Evolutionary conservation across 2,888 invertebrate genomes (phyloP), one percentile per base, ranked within the genome.

Genomic region (Cephus pygmeus): DNA sequence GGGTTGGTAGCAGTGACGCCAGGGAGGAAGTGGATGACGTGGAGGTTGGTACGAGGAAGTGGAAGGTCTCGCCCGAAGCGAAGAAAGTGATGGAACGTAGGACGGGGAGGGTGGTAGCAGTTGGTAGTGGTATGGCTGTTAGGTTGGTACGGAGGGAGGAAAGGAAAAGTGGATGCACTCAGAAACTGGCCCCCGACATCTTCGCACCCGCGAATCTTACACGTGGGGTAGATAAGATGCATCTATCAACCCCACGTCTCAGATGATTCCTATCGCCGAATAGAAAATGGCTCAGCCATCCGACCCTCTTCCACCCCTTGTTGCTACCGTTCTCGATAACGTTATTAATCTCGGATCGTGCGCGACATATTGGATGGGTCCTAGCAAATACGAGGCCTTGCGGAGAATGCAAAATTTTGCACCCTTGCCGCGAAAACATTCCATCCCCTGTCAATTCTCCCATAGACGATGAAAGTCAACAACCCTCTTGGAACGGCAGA

Each of bases 241-340:
- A 81, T 81, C 81, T 34, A 81, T 81, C 80, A 80, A 30, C 36
- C 56, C 71, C 71, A 33, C 71, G 71, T 71, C 71, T 71, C 31
- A 12, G 12, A 33, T 71, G 71, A 71, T 71, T 71, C 71, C 33
- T 71, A 71, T 71, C 71, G 71, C 31, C 33, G 71, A 71, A 71
- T 71, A 71, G 31, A 33, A 71, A 71, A 30, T 71, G 31, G 71
- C 71, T 2, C 1, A 23, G 40, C 40, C 40, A 56, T 56, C 40
- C 40, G 23, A 56, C 40, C 40, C 40, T 23, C 40, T 6, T 56
- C 23, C 40, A 56, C 40, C 40, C 40, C 40, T 56, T 56, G 40
- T 56, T 56, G 40, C 40, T 23, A 56, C 40, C 40, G 40, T 71
- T 71, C 33, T 30, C 31, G 71, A 71, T 71, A 33, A 71, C 33